phyloP scores from a whole-genome alignment of 1,140 invertebrate species.

The Semibalanus balanoides region DNA sequence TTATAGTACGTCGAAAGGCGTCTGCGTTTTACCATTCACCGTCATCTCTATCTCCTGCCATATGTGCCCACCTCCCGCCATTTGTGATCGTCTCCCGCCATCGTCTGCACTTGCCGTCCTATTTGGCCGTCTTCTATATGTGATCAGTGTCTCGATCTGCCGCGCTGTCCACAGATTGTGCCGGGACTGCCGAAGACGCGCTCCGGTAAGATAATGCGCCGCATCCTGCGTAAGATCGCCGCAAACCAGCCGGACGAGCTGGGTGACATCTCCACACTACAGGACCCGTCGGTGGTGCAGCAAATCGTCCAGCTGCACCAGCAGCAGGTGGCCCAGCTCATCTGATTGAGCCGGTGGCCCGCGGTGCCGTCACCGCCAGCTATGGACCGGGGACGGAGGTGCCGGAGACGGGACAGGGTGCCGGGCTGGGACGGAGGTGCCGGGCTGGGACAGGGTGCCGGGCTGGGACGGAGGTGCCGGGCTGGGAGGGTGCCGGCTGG shows the following conservation, averaged over 20 bases:
- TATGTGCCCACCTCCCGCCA: too few species aligned
- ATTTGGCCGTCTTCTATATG: too few species aligned
- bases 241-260: slow-evolving; percentile 60
- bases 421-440: background rate
- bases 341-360: background rate
- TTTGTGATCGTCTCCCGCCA: too few species aligned
- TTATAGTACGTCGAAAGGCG: too few species aligned
- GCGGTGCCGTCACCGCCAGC: too few species aligned
- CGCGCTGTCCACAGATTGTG: slow-evolving; percentile 3
- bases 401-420: background rate
- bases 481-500: too few species aligned
- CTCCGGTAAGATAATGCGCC: slow-evolving; percentile 94
- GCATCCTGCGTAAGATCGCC: slow-evolving; percentile 84
- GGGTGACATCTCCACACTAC: slow-evolving; percentile 76
- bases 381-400: too few species aligned
- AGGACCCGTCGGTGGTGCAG: slow-evolving; percentile 19
- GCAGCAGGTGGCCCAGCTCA: background rate
- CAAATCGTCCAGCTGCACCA: slow-evolving; percentile 11
- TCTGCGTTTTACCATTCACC: too few species aligned
- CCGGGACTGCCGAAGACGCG: slow-evolving; percentile 88
- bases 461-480: background rate
- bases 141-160: too few species aligned
- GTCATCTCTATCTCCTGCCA: too few species aligned
- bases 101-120: too few species aligned
- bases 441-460: background rate